Percentiles rank a stretch among this genome's conserved stretches.
Evolutionary conservation across 2,888 invertebrate genomes (phyloP).

Genomic region (Drosophila seclusa): DNA sequence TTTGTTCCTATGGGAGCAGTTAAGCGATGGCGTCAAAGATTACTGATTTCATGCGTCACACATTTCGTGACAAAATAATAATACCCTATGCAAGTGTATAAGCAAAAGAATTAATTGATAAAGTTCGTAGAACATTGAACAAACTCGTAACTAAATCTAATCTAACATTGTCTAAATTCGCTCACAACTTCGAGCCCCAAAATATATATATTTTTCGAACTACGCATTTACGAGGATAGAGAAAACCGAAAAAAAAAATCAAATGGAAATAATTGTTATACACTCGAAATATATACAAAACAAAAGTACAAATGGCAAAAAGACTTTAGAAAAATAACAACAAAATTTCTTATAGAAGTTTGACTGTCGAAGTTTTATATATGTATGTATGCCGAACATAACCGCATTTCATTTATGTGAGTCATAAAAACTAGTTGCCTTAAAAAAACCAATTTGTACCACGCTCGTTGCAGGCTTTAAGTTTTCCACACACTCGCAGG

Average conservation of each 20-base stretch:
- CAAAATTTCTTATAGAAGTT: not conserved
- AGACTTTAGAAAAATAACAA: not conserved
- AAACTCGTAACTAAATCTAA: conserved; percentile 7
- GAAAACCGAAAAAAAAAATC: not conserved
- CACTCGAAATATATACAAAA: not conserved
- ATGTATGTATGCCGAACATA: not conserved
- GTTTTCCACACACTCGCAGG: conserved; percentile 9
- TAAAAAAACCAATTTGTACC: conserved; percentile 33
- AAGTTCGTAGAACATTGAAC: not conserved
- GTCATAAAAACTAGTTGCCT: conserved; percentile 49
- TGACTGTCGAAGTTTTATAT: not conserved
- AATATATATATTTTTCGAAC: not conserved
- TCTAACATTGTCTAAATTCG: conserved; percentile 5
- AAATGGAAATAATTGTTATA: not conserved
- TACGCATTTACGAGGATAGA: too few relatives aligned
- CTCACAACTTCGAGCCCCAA: not conserved
- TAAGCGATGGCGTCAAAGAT: not conserved
- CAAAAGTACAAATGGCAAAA: not conserved
- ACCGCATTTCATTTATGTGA: conserved; percentile 38
- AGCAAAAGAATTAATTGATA: not conserved
- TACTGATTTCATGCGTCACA: not conserved
- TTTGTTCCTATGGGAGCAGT: not conserved
- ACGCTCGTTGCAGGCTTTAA: conserved; percentile 5
- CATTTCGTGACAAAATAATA: not conserved
- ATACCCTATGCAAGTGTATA: not conserved